phyloP scores from a whole-genome alignment of 2,888 invertebrate species.

The Protodeltote pygarga region DNA sequence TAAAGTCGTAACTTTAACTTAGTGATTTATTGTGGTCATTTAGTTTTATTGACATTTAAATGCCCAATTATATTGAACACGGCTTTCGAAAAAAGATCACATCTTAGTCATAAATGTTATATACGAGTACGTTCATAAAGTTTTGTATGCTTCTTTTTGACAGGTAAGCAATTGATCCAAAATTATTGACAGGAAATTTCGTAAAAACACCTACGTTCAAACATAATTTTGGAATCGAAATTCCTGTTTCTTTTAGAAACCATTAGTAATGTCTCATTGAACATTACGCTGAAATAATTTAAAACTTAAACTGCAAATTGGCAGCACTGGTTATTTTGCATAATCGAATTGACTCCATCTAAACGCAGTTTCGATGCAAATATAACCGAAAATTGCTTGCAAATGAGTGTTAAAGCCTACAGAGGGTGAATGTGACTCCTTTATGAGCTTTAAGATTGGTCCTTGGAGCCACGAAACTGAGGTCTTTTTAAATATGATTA shows the following conservation, averaged over 20 bases:
- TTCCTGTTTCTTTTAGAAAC: constrained; percentile 16
- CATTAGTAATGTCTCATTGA: constrained; percentile 59
- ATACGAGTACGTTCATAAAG: neutral
- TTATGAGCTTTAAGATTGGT: constrained; percentile 11
- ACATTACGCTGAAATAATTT: constrained; percentile 60
- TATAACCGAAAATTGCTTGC: constrained; percentile 54
- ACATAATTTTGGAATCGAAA: constrained; percentile 6
- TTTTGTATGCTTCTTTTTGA: neutral
- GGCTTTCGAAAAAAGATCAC: neutral
- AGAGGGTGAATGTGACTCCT: constrained; percentile 25
- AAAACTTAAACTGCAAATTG: constrained; percentile 72
- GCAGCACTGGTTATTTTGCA: constrained; percentile 67
- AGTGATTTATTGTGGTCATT: constrained; percentile 28
- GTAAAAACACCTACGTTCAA: constrained; percentile 2
- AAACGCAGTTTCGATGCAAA: constrained; percentile 75
- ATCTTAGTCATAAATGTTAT: neutral
- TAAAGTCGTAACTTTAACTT: constrained; percentile 31
- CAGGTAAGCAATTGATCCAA: neutral
- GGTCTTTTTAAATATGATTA: neutral
- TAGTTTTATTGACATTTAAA: constrained; percentile 37
- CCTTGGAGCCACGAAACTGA: neutral
- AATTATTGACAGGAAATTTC: constrained; percentile 4
- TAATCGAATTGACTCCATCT: constrained; percentile 70
- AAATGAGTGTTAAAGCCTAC: constrained; percentile 18
- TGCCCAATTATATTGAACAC: constrained; percentile 11